phyloP scores from a whole-genome alignment of 2,113 vertebrate species.

The Hippocampus barbouri region DNA sequence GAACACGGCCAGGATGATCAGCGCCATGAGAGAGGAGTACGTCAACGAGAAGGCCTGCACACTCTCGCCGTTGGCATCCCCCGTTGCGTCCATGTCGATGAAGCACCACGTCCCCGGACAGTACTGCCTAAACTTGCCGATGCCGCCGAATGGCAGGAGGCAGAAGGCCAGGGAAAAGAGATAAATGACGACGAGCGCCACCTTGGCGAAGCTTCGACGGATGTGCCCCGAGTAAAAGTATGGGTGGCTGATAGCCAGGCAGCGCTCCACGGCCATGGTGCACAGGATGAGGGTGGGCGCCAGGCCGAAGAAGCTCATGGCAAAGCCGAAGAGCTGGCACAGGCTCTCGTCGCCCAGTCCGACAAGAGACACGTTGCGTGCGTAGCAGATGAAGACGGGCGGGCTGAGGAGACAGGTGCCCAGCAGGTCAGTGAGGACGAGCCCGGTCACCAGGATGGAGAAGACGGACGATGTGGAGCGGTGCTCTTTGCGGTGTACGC shows the following conservation, averaged over 20 bases:
- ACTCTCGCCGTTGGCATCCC: conserved; percentile 19
- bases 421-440: conserved; percentile 82
- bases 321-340: conserved; percentile 80
- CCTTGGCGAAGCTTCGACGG: conserved; percentile 71
- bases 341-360: conserved; percentile 58
- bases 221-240: conserved; percentile 81
- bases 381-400: conserved; percentile 81
- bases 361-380: conserved; percentile 68
- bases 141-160: conserved; percentile 74
- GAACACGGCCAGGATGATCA: conserved; percentile 77
- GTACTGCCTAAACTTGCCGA: conserved; percentile 82
- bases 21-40: conserved; percentile 78
- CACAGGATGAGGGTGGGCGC: conserved; percentile 82
- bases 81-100: conserved; percentile 74
- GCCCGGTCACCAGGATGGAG: conserved; percentile 83
- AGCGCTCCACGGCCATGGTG: conserved; percentile 86
- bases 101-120: conserved; percentile 90
- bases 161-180: conserved; percentile 77
- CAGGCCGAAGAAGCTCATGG: conserved; percentile 84
- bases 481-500: conserved; percentile 71
- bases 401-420: conserved; percentile 87
- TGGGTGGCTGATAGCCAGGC: conserved; percentile 87
- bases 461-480: conserved; percentile 79
- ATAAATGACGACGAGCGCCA: conserved; percentile 72
- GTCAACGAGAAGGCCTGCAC: conserved; percentile 79